phyloP scores from a whole-genome alignment of 2,113 vertebrate genomes.

The Oryzias celebensis region DNA sequence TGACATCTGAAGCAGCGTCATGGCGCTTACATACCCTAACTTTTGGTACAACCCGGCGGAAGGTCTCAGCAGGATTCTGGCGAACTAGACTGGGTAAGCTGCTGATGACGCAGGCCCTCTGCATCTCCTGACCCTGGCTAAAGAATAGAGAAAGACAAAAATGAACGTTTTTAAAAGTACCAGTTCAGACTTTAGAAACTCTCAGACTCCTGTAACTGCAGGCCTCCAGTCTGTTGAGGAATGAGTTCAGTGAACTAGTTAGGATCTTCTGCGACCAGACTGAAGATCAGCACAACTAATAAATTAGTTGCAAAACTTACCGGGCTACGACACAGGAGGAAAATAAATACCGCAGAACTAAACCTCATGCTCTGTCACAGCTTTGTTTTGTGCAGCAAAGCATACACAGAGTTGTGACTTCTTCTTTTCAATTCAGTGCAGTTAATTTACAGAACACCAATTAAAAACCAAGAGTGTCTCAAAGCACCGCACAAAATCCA shows the following conservation, averaged over 20 bases:
- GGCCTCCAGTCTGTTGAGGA: conserved; percentile 3
- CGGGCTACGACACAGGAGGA: conserved; percentile 8
- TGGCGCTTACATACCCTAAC: conserved; percentile 83
- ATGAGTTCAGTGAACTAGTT: conserved; percentile 37
- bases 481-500: too few relatives aligned
- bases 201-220: neutral
- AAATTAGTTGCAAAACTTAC: conserved; percentile 26
- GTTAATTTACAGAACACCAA: too few relatives aligned
- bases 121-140: conserved; percentile 92
- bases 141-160: neutral
- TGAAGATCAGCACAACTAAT: conserved; percentile 3
- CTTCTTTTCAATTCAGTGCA: too few relatives aligned
- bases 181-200: too few relatives aligned
- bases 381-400: too few relatives aligned
- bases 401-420: too few relatives aligned
- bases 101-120: conserved; percentile 89
- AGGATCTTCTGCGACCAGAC: conserved; percentile 23
- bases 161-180: neutral
- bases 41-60: conserved; percentile 92
- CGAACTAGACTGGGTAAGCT: conserved; percentile 90
- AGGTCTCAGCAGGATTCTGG: conserved; percentile 91
- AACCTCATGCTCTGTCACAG: too few relatives aligned
- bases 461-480: too few relatives aligned
- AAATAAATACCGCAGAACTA: neutral
- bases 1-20: neutral